These are phyloP conservation scores for Diarsia brunnea DNA, from an alignment of 2,888 invertebrate species.

Conservation along the genomic window DNA sequence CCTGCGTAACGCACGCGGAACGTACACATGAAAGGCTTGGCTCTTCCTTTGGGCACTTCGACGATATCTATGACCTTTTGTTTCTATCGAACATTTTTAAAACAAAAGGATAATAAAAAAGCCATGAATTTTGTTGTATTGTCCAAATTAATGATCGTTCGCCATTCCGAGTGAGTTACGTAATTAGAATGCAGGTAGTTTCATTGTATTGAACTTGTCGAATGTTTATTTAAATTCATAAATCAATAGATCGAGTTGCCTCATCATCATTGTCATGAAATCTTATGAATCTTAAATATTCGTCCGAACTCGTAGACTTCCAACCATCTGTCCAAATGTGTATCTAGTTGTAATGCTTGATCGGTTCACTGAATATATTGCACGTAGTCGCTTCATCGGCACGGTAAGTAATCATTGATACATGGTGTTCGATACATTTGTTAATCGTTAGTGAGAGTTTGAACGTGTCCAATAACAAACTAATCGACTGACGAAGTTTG, in stretches of 20 bases:
- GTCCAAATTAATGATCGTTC: background rate
- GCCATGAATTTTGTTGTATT: background rate
- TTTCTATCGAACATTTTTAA: background rate
- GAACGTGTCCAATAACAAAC: conserved; percentile 66
- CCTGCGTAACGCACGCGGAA: background rate
- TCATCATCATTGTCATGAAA: conserved; percentile 17
- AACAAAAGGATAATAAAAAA: background rate
- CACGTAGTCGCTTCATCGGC: conserved; percentile 71
- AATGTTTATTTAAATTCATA: conserved; percentile 41
- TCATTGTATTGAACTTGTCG: background rate
- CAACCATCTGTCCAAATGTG: conserved; percentile 17
- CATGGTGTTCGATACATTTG: conserved; percentile 48
- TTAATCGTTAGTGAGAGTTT: conserved; percentile 30
- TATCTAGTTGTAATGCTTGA: conserved; percentile 52
- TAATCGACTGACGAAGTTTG: conserved; percentile 65
- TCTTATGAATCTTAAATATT: conserved; percentile 20
- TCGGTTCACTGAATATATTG: conserved; percentile 74
- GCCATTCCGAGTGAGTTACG: conserved; percentile 27
- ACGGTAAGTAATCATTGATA: conserved; percentile 62
- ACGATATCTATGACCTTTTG: background rate
- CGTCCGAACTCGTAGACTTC: conserved; percentile 2
- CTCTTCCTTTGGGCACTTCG: background rate
- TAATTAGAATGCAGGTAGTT: conserved; percentile 18
- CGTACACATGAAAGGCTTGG: background rate
- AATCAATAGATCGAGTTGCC: conserved; percentile 3